Evolutionary conservation across 2,113 vertebrate genomes (phyloP).

Genomic region (Brachyhypopomus gauderio): DNA sequence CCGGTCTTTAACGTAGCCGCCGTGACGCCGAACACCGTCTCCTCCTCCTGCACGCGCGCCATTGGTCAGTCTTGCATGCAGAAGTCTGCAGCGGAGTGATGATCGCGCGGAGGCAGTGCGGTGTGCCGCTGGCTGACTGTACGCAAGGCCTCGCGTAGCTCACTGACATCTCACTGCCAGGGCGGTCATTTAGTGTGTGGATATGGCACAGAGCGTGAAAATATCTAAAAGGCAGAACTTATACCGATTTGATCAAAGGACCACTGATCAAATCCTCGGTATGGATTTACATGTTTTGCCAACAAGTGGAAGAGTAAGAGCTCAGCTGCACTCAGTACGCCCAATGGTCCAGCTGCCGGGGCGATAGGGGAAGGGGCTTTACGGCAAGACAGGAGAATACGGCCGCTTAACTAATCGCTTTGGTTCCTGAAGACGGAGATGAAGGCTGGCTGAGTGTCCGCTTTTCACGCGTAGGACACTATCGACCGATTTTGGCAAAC

Average conservation of each 20-base stretch:
- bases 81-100: constrained; percentile 19
- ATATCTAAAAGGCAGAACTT: not conserved
- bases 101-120: no score
- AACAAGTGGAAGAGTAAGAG: not conserved
- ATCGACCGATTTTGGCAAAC: not conserved
- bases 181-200: not conserved
- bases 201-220: not conserved
- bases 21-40: not conserved
- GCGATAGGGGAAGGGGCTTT: not conserved
- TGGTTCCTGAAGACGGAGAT: not conserved
- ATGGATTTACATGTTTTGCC: not conserved
- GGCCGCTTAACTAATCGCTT: constrained; percentile 36
- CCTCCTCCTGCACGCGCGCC: constrained; percentile 36
- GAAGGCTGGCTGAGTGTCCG: constrained; percentile 1
- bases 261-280: not conserved
- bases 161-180: constrained; percentile 13
- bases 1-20: not conserved
- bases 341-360: not conserved
- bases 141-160: constrained; percentile 3
- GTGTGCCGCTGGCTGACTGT: no score
- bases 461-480: not conserved
- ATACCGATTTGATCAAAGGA: not conserved
- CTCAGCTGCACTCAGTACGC: not conserved
- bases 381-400: not conserved
- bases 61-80: constrained; percentile 52